These are phyloP conservation scores for Oryzias javanicus DNA, from an alignment of 2,113 vertebrate species.

Conservation along the genomic window DNA sequence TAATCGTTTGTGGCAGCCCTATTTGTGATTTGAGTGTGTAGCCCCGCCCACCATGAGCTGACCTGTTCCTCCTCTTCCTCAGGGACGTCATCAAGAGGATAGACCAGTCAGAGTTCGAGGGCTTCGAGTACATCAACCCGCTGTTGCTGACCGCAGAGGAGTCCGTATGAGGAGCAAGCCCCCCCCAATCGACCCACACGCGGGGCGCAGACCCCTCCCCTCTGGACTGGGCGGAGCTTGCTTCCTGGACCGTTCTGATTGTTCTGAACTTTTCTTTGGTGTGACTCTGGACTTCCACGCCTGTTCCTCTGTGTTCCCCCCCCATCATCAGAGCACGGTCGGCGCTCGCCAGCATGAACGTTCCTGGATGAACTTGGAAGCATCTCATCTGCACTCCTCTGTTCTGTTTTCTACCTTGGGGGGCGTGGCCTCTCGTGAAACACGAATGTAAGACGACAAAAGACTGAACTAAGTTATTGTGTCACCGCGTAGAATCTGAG, in stretches of 20 bases:
- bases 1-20: too few relatives aligned
- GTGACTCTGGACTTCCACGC: conserved; percentile 49
- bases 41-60: neutral
- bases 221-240: conserved; percentile 48
- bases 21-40: neutral
- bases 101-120: conserved; percentile 98
- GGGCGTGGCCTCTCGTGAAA: conserved; percentile 56
- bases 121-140: conserved; percentile 98
- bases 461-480: conserved; percentile 73
- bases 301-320: conserved; percentile 75
- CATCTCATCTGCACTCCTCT: conserved; percentile 73
- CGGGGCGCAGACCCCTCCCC: conserved; percentile 28
- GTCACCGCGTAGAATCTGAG: conserved; percentile 69
- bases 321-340: conserved; percentile 24
- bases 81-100: conserved; percentile 98
- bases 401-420: conserved; percentile 51
- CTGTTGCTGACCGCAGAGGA: conserved; percentile 93
- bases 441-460: conserved; percentile 83
- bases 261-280: conserved; percentile 64
- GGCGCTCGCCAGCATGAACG: conserved; percentile 55
- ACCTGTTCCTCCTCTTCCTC: conserved; percentile 31
- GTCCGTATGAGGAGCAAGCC: conserved; percentile 86
- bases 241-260: conserved; percentile 64
- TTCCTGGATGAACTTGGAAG: conserved; percentile 51
- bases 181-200: conserved; percentile 50